Evolutionary conservation across 2,888 invertebrate genomes (phyloP), one percentile per base, ranked within the genome.

Genomic region (Gerosis bhagava): DNA sequence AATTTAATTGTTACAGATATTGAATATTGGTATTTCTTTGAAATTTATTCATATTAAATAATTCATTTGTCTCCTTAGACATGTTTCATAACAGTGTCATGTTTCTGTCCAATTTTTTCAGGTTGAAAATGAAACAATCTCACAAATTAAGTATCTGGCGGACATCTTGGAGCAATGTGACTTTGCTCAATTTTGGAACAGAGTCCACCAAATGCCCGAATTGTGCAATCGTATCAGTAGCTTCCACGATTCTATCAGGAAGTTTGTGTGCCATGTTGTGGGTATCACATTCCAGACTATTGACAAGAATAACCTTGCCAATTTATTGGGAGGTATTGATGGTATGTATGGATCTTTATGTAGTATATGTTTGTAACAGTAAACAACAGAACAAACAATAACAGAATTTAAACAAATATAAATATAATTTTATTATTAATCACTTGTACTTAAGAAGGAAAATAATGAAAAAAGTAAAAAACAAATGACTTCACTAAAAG

Each of bases 231-330:
- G 93, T 53, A 96, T 98, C 58, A 91, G 91, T 55, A 97, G 98
- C 35, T 98, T 98, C 80, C 94, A 97, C 70, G 98, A 98, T 81
- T 97, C 97, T 0, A 96, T 98, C 55, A 91, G 98, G 54, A 98
- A 98, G 80, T 98, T 98, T 90, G 96, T 98, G 5, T 99, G 98
- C 59, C 98, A 98, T 76, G 98, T 99, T 31, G 96, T 99, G 26
- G 96, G 96, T 54, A 98, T 98, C 44, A 98, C 99, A 1, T 99
- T 97, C 89, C 98, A 99, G 82, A 95, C 95, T 1, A 97, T 99
- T 69, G 95, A 96, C 54, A 95, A 94, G 69, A 90, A 91, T 45
- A 92, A 95, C 54, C 87, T 99, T 31, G 92, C 94, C 41, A 94
- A 96, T 69, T 88, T 98, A 24, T 90, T 99, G 40, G 99, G 98